phyloP scores from a whole-genome alignment of 2,797 vertebrate genomes.

The Heterohyrax brucei region DNA sequence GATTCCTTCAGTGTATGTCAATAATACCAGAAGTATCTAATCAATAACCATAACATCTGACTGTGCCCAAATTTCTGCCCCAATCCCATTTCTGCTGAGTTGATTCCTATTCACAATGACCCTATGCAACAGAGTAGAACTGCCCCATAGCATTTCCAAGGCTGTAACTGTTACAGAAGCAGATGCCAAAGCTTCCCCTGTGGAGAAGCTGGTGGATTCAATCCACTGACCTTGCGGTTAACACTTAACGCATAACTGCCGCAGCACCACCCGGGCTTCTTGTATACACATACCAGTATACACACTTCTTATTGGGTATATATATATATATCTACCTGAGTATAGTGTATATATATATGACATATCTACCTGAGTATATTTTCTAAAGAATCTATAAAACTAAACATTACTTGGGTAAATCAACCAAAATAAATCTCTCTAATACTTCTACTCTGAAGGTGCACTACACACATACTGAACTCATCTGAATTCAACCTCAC shows the following conservation, averaged over 20 bases:
- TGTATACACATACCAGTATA: background rate
- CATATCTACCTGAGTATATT: background rate
- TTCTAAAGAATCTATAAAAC: conserved; percentile 4
- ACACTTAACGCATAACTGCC: too few relatives aligned
- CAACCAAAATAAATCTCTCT: background rate
- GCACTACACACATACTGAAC: background rate
- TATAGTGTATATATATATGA: background rate
- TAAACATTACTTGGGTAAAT: background rate
- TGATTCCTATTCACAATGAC: too few relatives aligned
- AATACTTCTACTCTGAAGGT: background rate
- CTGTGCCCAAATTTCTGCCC: background rate
- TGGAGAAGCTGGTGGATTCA: too few relatives aligned
- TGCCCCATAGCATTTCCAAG: too few relatives aligned
- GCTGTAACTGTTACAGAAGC: too few relatives aligned
- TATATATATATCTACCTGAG: too few relatives aligned
- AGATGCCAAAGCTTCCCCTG: too few relatives aligned
- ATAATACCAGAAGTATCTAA: background rate
- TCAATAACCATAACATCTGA: background rate
- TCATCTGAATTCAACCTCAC: background rate
- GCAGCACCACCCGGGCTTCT: too few relatives aligned
- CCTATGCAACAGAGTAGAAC: too few relatives aligned
- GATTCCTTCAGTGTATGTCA: background rate
- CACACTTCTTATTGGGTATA: too few relatives aligned
- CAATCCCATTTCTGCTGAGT: background rate
- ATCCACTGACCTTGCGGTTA: too few relatives aligned